Evolutionary conservation across 2,888 invertebrate genomes (phyloP).

Genomic region (Dioctria linearis): DNA sequence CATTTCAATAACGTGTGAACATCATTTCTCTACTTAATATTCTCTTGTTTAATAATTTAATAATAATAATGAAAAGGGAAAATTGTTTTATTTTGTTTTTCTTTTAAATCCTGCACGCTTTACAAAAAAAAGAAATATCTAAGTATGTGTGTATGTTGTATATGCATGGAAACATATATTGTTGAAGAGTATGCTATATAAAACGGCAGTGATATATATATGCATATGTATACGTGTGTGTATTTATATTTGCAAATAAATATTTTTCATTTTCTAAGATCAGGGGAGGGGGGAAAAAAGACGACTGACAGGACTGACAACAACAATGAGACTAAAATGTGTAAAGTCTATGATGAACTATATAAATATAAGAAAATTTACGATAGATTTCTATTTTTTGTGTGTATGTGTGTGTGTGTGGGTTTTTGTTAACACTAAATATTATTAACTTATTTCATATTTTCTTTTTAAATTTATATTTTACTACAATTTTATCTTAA

Average conservation of each 20-base stretch:
- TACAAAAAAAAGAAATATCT: no score
- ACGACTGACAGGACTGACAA: no score
- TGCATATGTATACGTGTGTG: no score
- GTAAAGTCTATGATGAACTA: not conserved
- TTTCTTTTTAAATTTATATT: conserved; percentile 44
- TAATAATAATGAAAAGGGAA: no score
- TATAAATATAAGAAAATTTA: conserved; percentile 17
- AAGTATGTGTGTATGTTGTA: no score
- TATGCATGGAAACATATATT: not conserved
- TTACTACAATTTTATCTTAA: conserved; percentile 44
- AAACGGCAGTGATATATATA: conserved; percentile 25
- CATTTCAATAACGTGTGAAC: not conserved
- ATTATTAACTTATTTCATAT: conserved; percentile 34
- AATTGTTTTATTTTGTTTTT: no score
- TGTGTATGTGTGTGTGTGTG: not conserved
- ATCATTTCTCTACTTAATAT: not conserved
- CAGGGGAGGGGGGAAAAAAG: no score
- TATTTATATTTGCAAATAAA: conserved; percentile 5
- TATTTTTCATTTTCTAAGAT: not conserved
- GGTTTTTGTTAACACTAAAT: conserved; percentile 29
- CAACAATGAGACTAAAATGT: not conserved
- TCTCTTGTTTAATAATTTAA: no score
- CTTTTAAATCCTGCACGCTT: no score
- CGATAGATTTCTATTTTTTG: not conserved
- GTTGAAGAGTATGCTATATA: conserved; percentile 14